Conservation (phyloP, 2,113 vertebrate species). For the Theristicus caerulescens region DNA sequence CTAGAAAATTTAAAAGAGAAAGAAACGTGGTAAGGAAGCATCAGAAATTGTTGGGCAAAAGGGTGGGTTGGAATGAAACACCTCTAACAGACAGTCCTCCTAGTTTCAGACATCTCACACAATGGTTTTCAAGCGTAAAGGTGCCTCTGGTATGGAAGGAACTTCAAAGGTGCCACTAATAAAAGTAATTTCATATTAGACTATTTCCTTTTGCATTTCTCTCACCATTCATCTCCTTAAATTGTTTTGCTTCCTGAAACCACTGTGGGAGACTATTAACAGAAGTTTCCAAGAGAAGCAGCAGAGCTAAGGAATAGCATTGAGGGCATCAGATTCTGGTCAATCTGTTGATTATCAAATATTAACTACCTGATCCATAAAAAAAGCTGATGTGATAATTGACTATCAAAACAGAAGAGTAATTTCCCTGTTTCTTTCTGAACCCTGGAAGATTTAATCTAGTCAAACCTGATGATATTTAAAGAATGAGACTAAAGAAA, state of each 20-base stretch:
- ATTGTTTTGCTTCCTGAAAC: background rate
- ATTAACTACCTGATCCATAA: background rate
- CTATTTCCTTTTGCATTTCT: background rate
- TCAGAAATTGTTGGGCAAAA: constrained; percentile 42
- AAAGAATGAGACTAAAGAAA: background rate
- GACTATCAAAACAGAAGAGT: constrained; percentile 29
- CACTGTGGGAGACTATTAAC: background rate
- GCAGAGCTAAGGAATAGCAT: background rate
- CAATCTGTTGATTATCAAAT: background rate
- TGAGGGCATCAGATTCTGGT: background rate
- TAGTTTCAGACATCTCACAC: background rate
- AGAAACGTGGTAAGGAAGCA: constrained; percentile 3
- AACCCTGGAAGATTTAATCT: background rate
- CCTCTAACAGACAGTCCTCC: background rate
- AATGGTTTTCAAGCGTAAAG: background rate
- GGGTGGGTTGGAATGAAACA: background rate
- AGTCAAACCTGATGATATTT: background rate
- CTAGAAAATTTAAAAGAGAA: constrained; percentile 59
- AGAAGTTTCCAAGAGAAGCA: background rate
- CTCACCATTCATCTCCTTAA: background rate
- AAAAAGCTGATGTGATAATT: background rate
- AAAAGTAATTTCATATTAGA: background rate
- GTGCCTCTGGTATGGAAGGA: background rate
- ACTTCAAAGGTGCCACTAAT: background rate
- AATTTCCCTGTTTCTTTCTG: constrained; percentile 43